Evolutionary conservation across 2,797 vertebrate genomes (phyloP).

Genomic region (Pipistrellus nathusii): DNA sequence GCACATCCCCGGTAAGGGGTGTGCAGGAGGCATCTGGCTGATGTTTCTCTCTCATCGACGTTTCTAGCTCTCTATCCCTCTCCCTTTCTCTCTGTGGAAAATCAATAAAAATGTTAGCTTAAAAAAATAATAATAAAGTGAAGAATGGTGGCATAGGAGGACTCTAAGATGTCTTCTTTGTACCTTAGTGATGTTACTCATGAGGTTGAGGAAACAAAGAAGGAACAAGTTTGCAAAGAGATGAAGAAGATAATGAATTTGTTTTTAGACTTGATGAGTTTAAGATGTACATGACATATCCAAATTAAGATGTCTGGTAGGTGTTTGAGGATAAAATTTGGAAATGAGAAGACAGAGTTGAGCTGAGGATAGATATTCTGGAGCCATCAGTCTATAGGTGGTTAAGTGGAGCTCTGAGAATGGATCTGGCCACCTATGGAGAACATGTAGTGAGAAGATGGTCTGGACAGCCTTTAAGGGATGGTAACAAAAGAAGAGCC

Average conservation of each 20-base stretch:
- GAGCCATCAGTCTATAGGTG: neutral
- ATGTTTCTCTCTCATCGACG: no score
- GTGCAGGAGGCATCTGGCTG: no score
- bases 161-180: neutral
- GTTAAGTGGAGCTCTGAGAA: neutral
- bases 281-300: constrained; percentile 19
- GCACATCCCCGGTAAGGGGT: no score
- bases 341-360: constrained; percentile 42
- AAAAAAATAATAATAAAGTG: neutral
- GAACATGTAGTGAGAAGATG: neutral
- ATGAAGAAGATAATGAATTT: constrained; percentile 31
- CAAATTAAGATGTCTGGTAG: constrained; percentile 20
- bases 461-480: neutral
- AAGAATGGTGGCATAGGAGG: neutral
- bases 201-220: constrained; percentile 15
- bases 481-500: neutral
- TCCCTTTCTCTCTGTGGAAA: no score
- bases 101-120: no score
- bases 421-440: neutral
- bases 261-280: constrained; percentile 3
- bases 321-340: constrained; percentile 7
- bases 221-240: neutral
- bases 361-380: neutral
- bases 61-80: no score
- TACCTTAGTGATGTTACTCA: neutral